phyloP scores from a whole-genome alignment of 2,888 invertebrate genomes.

The Eremobia ochroleuca region DNA sequence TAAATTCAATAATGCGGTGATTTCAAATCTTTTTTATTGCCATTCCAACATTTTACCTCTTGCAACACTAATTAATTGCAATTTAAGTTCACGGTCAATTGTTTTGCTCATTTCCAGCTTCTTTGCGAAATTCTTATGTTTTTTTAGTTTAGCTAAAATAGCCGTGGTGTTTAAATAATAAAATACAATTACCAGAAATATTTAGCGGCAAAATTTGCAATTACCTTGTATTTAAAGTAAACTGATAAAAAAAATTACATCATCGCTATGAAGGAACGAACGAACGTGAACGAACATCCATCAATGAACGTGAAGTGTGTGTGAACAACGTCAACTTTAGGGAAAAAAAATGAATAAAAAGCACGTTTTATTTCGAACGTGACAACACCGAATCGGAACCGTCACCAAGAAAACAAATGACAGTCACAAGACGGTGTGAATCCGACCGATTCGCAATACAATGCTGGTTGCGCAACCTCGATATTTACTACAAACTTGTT shows the following conservation, averaged over 20 bases:
- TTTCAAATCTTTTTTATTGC: slow-evolving; percentile 23
- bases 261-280: too few species aligned
- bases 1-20: slow-evolving; percentile 20
- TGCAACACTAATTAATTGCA: slow-evolving; percentile 44
- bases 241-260: neutral
- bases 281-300: too few species aligned
- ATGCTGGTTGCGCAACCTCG: slow-evolving; percentile 69
- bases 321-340: slow-evolving; percentile 19
- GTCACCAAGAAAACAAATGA: slow-evolving; percentile 53
- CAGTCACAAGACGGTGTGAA: slow-evolving; percentile 47
- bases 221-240: neutral
- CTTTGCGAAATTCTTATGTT: slow-evolving; percentile 16
- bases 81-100: slow-evolving; percentile 54
- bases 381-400: slow-evolving; percentile 59
- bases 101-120: slow-evolving; percentile 31
- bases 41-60: slow-evolving; percentile 46
- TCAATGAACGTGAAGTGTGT: slow-evolving; percentile 49
- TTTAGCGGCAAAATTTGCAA: neutral
- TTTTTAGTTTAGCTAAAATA: neutral
- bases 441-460: slow-evolving; percentile 68
- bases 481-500: slow-evolving; percentile 70
- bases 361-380: slow-evolving; percentile 66
- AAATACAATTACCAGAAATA: neutral
- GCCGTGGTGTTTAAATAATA: neutral
- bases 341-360: slow-evolving; percentile 8